Evolutionary conservation across 2,113 vertebrate genomes (phyloP).

Genomic region (Neodon shergylaensis): DNA sequence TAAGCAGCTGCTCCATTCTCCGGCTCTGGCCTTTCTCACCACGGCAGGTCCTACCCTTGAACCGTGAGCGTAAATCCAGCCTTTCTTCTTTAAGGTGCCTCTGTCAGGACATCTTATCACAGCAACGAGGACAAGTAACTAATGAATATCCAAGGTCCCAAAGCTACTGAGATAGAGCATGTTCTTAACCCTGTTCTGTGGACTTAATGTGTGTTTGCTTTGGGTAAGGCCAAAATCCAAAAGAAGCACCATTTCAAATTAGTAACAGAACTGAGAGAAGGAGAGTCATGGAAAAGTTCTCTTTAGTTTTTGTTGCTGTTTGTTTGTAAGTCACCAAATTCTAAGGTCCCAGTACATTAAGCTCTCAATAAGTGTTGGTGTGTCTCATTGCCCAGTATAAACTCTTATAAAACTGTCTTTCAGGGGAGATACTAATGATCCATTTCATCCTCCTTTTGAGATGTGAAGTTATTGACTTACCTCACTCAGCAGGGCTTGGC

Average conservation of each 20-base stretch:
- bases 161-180: background rate
- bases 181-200: background rate
- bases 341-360: background rate
- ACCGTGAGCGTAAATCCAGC: background rate
- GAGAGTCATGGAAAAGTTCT: background rate
- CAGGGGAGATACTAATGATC: slow-evolving; percentile 24
- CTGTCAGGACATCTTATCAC: background rate
- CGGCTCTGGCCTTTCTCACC: background rate
- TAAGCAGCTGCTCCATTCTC: background rate
- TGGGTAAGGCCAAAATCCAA: background rate
- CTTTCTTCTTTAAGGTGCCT: background rate
- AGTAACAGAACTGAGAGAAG: slow-evolving; percentile 2
- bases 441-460: slow-evolving; percentile 51
- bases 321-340: background rate
- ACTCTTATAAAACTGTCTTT: slow-evolving; percentile 16
- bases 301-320: background rate
- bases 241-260: background rate
- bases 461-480: slow-evolving; percentile 52
- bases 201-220: background rate
- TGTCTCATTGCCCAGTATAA: background rate
- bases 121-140: background rate
- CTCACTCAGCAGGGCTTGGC: background rate
- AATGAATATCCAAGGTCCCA: background rate
- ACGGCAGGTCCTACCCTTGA: too few relatives aligned
- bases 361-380: slow-evolving; percentile 17